Evolutionary conservation across 1,140 invertebrate genomes (phyloP), one percentile per base, ranked within the genome.

Genomic region (Lamellibrachia luymesi): DNA sequence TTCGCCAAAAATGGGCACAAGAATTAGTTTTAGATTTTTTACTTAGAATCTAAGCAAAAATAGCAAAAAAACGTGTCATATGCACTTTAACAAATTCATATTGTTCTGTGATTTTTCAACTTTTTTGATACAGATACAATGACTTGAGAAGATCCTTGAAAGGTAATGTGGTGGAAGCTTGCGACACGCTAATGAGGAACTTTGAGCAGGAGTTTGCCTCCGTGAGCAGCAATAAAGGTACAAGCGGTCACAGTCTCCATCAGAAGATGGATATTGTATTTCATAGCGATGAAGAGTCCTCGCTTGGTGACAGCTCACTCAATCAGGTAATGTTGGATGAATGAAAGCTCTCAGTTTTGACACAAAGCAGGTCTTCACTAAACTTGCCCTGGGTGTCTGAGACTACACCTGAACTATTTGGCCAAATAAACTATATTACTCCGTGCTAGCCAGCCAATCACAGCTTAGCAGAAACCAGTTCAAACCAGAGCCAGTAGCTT

Each of bases 211-310:
- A 96, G 92, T 96, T 96, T 95, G 50, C 90, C 25, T 50, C 92
- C 27, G 92, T 90, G 50, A 64, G 90, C 50, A 91, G 89, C 38
- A 90, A 93, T 64, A 93, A 91, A 27, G 51, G 89, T 50, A 91
- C 90, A 50, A 13, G 90, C 25, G 80, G 80, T 2, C 50, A 91
- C 80, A 90, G 52, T 49, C 27, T 92, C 13, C 92, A 91, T 13
- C 80, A 91, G 90, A 93, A 93, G 51, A 51, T 90, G 49, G 93
- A 93, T 8, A 80, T 80, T 22, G 90, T 93, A 17, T 38, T 93
- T 22, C 91, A 80, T 89, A 95, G 96, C 94, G 96, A 96, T 92
- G 95, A 95, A 93, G 96, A 96, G 92, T 95, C 95, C 56, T 95
- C 95, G 5, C 95, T 94, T 94, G 95, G 94, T 80, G 93, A 93